phyloP scores from a whole-genome alignment of 2,888 invertebrate species.

The Linyphia triangularis region DNA sequence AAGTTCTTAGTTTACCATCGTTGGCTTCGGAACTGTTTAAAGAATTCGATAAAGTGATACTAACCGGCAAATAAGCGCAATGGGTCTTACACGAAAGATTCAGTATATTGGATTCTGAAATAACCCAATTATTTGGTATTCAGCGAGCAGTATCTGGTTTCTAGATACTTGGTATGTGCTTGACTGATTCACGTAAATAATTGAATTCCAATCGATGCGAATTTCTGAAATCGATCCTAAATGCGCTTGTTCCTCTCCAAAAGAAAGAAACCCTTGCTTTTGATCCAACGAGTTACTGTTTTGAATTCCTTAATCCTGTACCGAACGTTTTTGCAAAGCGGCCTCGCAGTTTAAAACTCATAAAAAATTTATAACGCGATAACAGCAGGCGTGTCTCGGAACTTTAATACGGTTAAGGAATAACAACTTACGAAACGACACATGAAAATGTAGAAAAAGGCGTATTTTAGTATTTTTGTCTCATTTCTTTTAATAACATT shows the following conservation, averaged over 20 bases:
- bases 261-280: not conserved
- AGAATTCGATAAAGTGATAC: no score
- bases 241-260: not conserved
- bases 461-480: constrained; percentile 1
- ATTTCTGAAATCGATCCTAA: no score
- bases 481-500: constrained; percentile 1
- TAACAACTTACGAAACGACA: constrained; percentile 6
- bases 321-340: not conserved
- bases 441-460: constrained; percentile 21
- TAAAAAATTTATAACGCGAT: constrained; percentile 20
- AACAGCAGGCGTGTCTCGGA: constrained; percentile 29
- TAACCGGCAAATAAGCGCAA: no score
- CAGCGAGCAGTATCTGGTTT: no score
- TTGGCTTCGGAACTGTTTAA: no score
- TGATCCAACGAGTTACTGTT: not conserved
- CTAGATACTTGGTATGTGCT: no score
- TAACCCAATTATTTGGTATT: no score
- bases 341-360: not conserved
- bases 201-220: no score
- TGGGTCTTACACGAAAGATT: no score
- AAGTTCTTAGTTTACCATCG: no score
- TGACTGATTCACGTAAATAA: no score
- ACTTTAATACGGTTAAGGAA: not conserved
- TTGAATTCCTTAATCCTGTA: constrained; percentile 6
- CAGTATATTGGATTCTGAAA: no score